These are phyloP conservation scores for Platynereis dumerilii DNA, from an alignment of 2,888 invertebrate genomes.

Conservation along the genomic window DNA sequence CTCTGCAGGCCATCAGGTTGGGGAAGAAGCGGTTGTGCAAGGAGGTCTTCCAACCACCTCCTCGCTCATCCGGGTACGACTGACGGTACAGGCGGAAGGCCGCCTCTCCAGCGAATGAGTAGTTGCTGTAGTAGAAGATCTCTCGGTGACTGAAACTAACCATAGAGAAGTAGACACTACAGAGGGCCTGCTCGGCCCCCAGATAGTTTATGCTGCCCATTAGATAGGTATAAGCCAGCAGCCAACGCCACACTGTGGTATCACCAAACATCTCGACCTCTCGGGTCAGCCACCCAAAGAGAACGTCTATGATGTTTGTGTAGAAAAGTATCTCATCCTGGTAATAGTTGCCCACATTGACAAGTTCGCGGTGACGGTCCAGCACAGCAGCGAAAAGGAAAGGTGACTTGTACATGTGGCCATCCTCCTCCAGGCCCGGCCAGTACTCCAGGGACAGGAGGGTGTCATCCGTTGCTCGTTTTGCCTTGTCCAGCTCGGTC, in stretches of 20 bases:
- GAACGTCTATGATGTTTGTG: constrained; percentile 36
- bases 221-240: constrained; percentile 37
- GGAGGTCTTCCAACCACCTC: too few relatives aligned
- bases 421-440: constrained; percentile 32
- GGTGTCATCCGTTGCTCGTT: constrained; percentile 27
- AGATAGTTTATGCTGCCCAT: constrained; percentile 38
- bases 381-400: constrained; percentile 38
- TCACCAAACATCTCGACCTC: constrained; percentile 25
- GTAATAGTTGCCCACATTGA: constrained; percentile 33
- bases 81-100: constrained; percentile 40
- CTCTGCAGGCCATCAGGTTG: constrained; percentile 30
- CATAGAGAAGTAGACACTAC: constrained; percentile 38
- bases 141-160: constrained; percentile 40
- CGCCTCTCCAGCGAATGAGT: constrained; percentile 39
- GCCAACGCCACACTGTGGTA: constrained; percentile 26
- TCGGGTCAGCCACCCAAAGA: constrained; percentile 34
- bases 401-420: constrained; percentile 28
- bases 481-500: constrained; percentile 25
- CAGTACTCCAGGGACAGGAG: constrained; percentile 27
- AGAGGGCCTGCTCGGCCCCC: constrained; percentile 40
- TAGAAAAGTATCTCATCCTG: constrained; percentile 40
- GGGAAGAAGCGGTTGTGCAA: too few relatives aligned
- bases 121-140: constrained; percentile 41
- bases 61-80: constrained; percentile 30
- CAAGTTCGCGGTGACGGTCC: constrained; percentile 28